phyloP scores from a whole-genome alignment of 2,797 vertebrate genomes.

The Argyrosomus regius region DNA sequence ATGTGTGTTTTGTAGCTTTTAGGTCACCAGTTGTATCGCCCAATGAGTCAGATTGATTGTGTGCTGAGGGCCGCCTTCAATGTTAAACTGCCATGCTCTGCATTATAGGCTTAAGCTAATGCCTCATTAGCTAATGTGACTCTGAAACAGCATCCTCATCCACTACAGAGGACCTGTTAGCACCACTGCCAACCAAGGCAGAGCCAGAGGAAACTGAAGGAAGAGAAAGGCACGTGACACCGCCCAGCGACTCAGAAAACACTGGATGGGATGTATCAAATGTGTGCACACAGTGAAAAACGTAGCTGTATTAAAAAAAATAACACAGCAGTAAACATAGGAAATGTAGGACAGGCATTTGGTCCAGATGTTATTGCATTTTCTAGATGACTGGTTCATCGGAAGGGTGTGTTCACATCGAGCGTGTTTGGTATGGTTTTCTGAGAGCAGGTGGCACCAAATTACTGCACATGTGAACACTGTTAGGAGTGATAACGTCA shows the following conservation, averaged over 20 bases:
- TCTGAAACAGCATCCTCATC: slow-evolving; percentile 38
- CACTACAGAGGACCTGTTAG: slow-evolving; percentile 27
- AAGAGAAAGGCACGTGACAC: not conserved
- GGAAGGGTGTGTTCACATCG: slow-evolving; percentile 5
- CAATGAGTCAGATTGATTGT: slow-evolving; percentile 56
- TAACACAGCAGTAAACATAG: not conserved
- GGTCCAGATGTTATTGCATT: not conserved
- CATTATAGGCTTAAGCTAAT: slow-evolving; percentile 71
- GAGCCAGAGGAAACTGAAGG: slow-evolving; percentile 5
- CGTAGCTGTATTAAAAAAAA: not conserved
- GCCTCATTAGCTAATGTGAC: slow-evolving; percentile 65
- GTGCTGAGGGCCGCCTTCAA: slow-evolving; percentile 42
- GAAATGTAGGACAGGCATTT: not conserved
- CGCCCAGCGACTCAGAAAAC: not conserved
- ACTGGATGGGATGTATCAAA: not conserved
- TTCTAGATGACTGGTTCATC: not conserved
- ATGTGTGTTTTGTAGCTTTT: slow-evolving; percentile 45
- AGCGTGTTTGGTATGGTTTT: slow-evolving; percentile 1
- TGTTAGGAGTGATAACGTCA: not conserved
- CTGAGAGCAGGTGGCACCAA: slow-evolving; percentile 3
- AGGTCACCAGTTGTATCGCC: slow-evolving; percentile 48
- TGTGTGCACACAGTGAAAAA: not conserved
- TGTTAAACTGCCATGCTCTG: slow-evolving; percentile 64
- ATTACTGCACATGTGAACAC: not conserved
- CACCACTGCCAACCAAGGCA: slow-evolving; percentile 23